Evolutionary conservation across 2,797 vertebrate species (phyloP).

Genomic region (Pelochelys cantorii): DNA sequence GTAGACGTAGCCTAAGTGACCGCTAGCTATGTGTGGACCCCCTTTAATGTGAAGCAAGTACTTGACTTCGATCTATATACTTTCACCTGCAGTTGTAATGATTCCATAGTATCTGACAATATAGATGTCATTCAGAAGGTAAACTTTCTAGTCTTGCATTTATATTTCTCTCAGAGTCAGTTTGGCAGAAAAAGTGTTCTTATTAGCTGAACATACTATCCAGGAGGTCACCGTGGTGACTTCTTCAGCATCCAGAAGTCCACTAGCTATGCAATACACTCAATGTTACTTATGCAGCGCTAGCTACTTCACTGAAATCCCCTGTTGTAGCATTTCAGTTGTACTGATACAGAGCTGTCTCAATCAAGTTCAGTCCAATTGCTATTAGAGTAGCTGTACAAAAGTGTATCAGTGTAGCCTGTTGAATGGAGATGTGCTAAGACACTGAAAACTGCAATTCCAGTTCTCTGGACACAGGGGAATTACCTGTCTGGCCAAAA

Average conservation of each 20-base stretch:
- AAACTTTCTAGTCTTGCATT: not conserved
- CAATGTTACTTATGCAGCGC: not conserved
- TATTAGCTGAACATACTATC: not conserved
- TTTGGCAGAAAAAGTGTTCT: not conserved
- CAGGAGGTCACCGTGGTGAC: not conserved
- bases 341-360: not conserved
- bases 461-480: not conserved
- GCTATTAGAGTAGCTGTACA: not conserved
- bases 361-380: not conserved
- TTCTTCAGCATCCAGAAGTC: slow-evolving; percentile 10
- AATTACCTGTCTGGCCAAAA: not conserved
- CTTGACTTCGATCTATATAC: not conserved
- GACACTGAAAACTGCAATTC: not conserved
- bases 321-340: not conserved
- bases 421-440: not conserved
- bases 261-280: not conserved
- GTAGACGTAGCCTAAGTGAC: not conserved
- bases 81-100: not conserved
- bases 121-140: not conserved
- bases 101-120: not conserved
- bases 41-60: not conserved
- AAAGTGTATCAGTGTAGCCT: not conserved
- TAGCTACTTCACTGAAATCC: not conserved
- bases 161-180: not conserved
- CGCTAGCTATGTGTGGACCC: not conserved